Evolutionary conservation across 2,888 invertebrate species (phyloP), one percentile per base, ranked within the genome.

Genomic region (Hydropsyche betteni): DNA sequence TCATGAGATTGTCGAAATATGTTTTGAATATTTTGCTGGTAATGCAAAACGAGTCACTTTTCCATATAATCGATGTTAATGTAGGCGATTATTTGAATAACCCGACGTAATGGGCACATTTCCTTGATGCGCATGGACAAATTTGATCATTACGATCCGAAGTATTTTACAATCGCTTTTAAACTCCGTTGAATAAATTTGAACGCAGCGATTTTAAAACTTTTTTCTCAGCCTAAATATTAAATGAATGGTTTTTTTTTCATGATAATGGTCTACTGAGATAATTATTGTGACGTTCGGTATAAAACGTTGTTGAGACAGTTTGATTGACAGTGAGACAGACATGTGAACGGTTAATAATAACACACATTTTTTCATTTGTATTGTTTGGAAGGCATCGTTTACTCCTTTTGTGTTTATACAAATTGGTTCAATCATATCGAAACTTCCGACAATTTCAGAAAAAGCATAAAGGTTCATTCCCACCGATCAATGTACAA

Each of bases 41-140:
- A 44, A 44, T 44, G 44, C 44, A 44, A 44, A 44, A 44, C 44
- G 44, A 44, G 44, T 44, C 44, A 44, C 44, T 44, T 44, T 44
- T 44, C 44, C 44, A 10, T 44, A 44, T 44, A 44, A 44, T 44
- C 44, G 44, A 44, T 44, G 44, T 44, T 44, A 44, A 44, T 44
- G 44, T 44, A 44, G 44, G 44, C 44, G 10, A 8, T 44, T 44
- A 44, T 44, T 44, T 44, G 44, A 44, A 44, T 44, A 44, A 44
- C 6, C 44, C 44, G 44, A 44, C 58, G 58, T 24, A 68, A 12
- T 73, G 68, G 58, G 69, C 61, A 44, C 74, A 51, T 74, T 76
- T 76, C 74, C 76, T 76, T 74, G 76, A 76, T 76, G 76, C 73
- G 69, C 74, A 51, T 74, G 69, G 74, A 69, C 70, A 70, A 61